Evolutionary conservation across 1,140 invertebrate genomes (phyloP), one percentile per base, ranked within the genome.

Genomic region (Oedothorax gibbosus): DNA sequence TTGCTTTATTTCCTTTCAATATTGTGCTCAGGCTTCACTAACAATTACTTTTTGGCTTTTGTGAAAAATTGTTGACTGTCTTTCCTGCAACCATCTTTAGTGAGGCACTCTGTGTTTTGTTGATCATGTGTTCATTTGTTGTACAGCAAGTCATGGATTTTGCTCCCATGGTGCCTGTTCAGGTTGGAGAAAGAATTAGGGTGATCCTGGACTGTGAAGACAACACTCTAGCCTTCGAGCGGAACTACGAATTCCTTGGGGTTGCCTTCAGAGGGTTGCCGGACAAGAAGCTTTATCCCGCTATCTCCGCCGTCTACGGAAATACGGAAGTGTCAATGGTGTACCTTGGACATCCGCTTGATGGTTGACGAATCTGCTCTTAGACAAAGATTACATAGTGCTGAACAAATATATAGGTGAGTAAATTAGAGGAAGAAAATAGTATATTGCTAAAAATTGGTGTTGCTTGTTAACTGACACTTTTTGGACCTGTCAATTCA

Each of bases 291-390:
- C 91, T 99, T 73, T 99, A 96, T 91, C 98, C 98, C 82, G 96
- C 97, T 85, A 96, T 99, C 84, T 99, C 97, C 81, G 98, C 97
- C 76, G 98, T 99, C 54, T 99, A 99, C 92, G 98, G 98, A 86
- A 99, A 99, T 90, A 99, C 98, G 53, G 98, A 99, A 93, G 97
- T 99, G n/a, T 98, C 98, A 49, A 99, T 99, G 97, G 96, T 99
- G n/a, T 99, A 99, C 90, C 91, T 98, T 87, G 98, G 98, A 85
- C 94, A 94, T 69, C 97, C 97, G 20, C 90, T 98, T 88, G 97
- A 98, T 93, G 98, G 97, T 89, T 98, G 86, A 86, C 35, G 60
- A 66, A 73, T 50, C 81, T 84, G 81, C 81, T 75, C 81, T 84
- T 84, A 84, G 81, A n/a, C 76, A 60, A 75, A 82, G 21, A 71